Conservation (phyloP, 2,888 invertebrate genomes). For the Diaperis boleti region DNA sequence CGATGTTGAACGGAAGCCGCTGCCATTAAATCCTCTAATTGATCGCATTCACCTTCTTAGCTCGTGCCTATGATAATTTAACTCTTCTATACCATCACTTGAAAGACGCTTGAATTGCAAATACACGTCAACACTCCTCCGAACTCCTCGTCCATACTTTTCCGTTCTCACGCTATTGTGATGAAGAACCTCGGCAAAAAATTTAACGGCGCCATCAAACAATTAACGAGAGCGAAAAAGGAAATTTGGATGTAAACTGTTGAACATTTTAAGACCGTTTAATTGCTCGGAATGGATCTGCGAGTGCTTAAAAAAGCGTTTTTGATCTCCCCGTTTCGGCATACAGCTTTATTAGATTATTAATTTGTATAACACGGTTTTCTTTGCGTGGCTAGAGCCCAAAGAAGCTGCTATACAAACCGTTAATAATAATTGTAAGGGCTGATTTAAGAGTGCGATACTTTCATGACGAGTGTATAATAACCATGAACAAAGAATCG, state of each 20-base stretch:
- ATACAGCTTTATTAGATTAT: background rate
- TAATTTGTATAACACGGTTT: background rate
- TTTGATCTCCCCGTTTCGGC: no score
- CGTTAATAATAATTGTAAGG: conserved; percentile 40
- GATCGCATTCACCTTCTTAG: conserved; percentile 53
- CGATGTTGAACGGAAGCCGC: conserved; percentile 39
- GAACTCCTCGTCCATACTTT: conserved; percentile 24
- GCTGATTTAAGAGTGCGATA: conserved; percentile 46
- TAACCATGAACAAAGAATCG: conserved; percentile 62
- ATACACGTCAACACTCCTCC: conserved; percentile 48
- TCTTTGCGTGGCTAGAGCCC: background rate
- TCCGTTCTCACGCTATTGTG: conserved; percentile 17
- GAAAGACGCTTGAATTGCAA: conserved; percentile 54
- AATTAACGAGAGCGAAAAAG: conserved; percentile 12
- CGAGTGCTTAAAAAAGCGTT: no score
- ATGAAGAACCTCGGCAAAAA: background rate
- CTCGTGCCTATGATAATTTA: conserved; percentile 55
- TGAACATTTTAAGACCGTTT: conserved; percentile 15
- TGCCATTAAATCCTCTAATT: conserved; percentile 53
- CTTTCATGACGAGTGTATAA: conserved; percentile 54
- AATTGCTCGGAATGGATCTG: conserved; percentile 16
- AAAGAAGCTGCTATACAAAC: conserved; percentile 30
- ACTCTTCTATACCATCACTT: conserved; percentile 53
- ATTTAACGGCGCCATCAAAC: conserved; percentile 1
- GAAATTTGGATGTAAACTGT: conserved; percentile 26